Percentiles rank a stretch among this genome's conserved stretches.
phyloP scores from a whole-genome alignment of 2,797 vertebrate genomes.

The Parotocinclus haroldoi region DNA sequence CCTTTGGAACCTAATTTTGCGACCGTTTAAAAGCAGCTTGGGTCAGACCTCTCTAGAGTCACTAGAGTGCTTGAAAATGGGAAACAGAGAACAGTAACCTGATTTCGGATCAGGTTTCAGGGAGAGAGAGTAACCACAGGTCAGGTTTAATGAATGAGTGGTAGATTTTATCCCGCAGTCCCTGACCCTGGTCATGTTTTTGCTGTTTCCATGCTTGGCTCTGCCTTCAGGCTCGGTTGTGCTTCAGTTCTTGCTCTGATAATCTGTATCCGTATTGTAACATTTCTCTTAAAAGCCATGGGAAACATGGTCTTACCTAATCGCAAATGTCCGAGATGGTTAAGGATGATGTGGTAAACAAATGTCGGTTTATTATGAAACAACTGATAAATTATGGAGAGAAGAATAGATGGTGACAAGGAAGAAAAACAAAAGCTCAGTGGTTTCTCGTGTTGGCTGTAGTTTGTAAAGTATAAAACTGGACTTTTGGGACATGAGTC shows the following conservation, averaged over 20 bases:
- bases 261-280: neutral
- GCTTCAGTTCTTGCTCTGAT: neutral
- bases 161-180: constrained; percentile 10
- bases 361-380: constrained; percentile 1
- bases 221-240: constrained; percentile 15
- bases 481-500: too few relatives aligned
- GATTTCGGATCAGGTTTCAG: constrained; percentile 15
- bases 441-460: neutral
- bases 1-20: neutral
- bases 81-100: constrained; percentile 5
- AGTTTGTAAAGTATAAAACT: too few relatives aligned
- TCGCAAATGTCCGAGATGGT: neutral
- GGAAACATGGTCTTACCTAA: neutral
- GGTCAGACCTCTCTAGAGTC: constrained; percentile 1
- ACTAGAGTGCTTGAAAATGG: neutral
- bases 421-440: neutral
- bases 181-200: constrained; percentile 5
- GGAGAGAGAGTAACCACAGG: constrained; percentile 5
- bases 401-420: neutral
- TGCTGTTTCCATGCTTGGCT: neutral
- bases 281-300: neutral
- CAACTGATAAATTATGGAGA: constrained; percentile 2
- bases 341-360: neutral
- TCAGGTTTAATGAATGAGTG: constrained; percentile 13
- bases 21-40: constrained; percentile 1